Evolutionary conservation across 2,113 vertebrate species (phyloP).

Genomic region (Motacilla alba): DNA sequence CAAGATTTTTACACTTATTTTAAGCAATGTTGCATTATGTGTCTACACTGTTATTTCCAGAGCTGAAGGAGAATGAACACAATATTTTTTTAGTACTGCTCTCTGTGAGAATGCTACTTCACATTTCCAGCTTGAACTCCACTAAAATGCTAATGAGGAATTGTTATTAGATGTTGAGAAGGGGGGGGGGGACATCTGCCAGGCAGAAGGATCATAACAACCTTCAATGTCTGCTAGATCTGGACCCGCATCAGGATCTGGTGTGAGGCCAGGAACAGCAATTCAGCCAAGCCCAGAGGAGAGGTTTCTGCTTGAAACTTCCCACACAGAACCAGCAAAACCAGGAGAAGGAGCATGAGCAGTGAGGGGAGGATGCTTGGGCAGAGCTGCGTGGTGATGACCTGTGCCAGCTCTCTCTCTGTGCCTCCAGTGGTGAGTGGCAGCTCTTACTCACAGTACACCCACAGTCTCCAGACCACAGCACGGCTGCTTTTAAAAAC

Average conservation of each 20-base stretch:
- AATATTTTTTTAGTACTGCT: background rate
- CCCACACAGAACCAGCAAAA: background rate
- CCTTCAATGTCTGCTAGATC: background rate
- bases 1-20: background rate
- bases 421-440: fast-evolving
- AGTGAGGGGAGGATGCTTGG: background rate
- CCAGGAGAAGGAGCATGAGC: fast-evolving
- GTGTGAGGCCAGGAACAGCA: background rate
- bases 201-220: background rate
- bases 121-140: background rate
- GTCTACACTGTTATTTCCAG: background rate
- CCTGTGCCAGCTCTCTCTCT: background rate
- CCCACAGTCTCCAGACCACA: background rate
- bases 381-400: fast-evolving
- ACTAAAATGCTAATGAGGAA: background rate
- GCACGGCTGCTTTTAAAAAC: background rate
- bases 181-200: background rate
- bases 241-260: background rate
- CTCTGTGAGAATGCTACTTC: background rate
- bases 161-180: background rate
- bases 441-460: fast-evolving
- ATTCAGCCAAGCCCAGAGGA: background rate
- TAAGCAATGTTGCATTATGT: background rate
- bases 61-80: background rate
- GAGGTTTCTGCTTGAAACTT: background rate